A percentile compares a stretch with the other conserved stretches of the same genome.
Conservation (phyloP, 2,888 invertebrate genomes). For the Rotaria macrura region DNA sequence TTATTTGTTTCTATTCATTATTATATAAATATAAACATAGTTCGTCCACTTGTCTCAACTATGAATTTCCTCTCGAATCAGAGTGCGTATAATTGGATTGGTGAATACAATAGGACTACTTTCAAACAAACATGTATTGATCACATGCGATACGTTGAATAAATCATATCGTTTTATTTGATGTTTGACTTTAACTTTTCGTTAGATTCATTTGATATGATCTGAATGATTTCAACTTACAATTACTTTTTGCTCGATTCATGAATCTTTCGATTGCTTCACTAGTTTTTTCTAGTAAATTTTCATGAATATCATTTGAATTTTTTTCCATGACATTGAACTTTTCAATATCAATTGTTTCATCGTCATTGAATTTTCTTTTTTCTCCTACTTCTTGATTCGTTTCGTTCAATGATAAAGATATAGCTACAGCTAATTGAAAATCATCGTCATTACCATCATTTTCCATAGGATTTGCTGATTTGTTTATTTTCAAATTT, state of each 20-base stretch:
- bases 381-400: background rate
- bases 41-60: background rate
- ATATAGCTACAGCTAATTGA: constrained; percentile 1
- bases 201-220: background rate
- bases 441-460: constrained; percentile 3
- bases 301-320: background rate
- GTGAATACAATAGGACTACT: background rate
- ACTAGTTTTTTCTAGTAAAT: background rate
- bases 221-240: background rate
- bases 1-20: background rate
- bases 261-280: constrained; percentile 2
- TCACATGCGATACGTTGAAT: background rate
- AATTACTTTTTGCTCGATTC: constrained; percentile 13
- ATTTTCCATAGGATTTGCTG: too few species aligned
- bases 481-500: background rate
- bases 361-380: background rate
- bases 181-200: background rate
- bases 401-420: background rate
- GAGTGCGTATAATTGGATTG: background rate
- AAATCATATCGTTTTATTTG: background rate
- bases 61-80: background rate
- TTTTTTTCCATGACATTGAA: background rate
- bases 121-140: background rate
- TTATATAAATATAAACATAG: background rate
- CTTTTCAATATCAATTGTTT: background rate